Base-by-base conservation (phyloP, 2,797 vertebrate genomes). In the Craterocephalus amniculus region DNA sequence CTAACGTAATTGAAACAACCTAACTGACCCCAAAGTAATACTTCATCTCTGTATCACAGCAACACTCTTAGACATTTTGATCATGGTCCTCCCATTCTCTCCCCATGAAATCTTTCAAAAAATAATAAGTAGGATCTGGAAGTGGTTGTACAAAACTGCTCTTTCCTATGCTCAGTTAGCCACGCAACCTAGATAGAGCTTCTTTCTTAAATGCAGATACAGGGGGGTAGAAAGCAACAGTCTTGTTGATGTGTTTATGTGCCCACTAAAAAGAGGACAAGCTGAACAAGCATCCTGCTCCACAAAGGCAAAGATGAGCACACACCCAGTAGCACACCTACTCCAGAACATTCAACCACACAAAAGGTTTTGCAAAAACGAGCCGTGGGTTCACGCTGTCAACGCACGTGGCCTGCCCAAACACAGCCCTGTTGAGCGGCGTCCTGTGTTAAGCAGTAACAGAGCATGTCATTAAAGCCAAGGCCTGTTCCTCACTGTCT, bases 201-300 rank as follows among this genome's bases (percentile, higher is more conserved):
- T 78, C 72, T 52, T 55, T 48, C 63, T 61, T 73, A 70, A 77
- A 72, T 54, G 76, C 64, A 74, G 35, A 69, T 58, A 65, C 40
- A 29, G 26, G 58, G 6, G 6, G 51, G 26, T 63, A 61, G n/a
- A 59, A 56, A 22, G 45, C 35, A 27, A 11, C 58, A 2, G 54
- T 64, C 68, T 71, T 29, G 26, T 76, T 73, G 61, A 14, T 65
- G 63, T 67, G 63, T 81, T 84, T 78, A 72, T 67, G 49, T 76
- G 63, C 32, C 55, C 45, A 34, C 61, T 52, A 64, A 87, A 90
- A 86, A 62, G 72, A 89, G 83, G 80, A 89, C 83, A 85, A 76
- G 63, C 80, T 69, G 76, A 87, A 71, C 77, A 57, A 75, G 78
- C 63, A 48, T 57, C 43, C 10, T 24, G 70, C 84, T 78, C 80